Evolutionary conservation across 2,113 vertebrate species (phyloP).

Genomic region (Hemichromis elongatus): DNA sequence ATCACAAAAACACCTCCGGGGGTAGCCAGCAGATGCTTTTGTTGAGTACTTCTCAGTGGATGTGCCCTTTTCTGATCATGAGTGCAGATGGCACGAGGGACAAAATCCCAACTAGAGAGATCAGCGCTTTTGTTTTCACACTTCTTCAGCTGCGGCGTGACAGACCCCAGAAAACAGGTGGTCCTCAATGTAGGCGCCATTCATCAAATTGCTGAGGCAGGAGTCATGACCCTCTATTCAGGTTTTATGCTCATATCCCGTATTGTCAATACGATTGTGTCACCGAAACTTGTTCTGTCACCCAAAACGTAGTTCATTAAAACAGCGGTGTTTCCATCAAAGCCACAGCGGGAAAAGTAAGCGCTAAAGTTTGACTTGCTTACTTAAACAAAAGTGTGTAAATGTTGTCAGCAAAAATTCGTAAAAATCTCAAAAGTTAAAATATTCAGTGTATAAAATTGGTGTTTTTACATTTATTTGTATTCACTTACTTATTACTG

Average conservation of each 20-base stretch:
- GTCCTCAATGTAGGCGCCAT: conserved; percentile 19
- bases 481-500: neutral
- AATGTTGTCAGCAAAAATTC: neutral
- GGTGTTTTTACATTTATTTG: neutral
- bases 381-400: neutral
- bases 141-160: neutral
- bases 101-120: conserved; percentile 28
- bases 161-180: conserved; percentile 39
- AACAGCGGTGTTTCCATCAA: neutral
- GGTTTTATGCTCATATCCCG: neutral
- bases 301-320: neutral
- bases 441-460: neutral
- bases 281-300: neutral
- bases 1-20: conserved; percentile 12
- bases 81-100: conserved; percentile 53
- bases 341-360: neutral
- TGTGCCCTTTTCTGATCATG: neutral
- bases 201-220: conserved; percentile 16
- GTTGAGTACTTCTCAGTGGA: neutral
- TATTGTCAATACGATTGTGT: neutral
- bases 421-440: neutral
- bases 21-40: conserved; percentile 6
- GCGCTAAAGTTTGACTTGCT: neutral
- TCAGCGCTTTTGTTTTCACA: conserved; percentile 51
- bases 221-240: neutral